Base-by-base conservation (phyloP, 2,113 vertebrate genomes). In the Myxocyprinus asiaticus region DNA sequence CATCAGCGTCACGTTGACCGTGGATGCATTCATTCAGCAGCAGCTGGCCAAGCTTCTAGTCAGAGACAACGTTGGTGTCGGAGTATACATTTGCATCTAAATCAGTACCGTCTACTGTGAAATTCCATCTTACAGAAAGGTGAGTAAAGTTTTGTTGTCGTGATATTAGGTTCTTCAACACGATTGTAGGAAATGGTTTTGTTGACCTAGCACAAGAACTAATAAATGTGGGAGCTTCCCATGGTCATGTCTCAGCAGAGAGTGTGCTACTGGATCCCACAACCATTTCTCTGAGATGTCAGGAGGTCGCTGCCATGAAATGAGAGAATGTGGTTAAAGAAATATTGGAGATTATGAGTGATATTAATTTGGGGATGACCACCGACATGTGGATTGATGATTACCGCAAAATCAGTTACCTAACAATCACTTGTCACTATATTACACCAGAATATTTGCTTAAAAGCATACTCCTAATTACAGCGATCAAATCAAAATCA, bases 401-500 rank as follows among this genome's bases (percentile, higher is more conserved):
- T n/a, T n/a, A n/a, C n/a, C n/a, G n/a, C n/a, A n/a, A n/a, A n/a
- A n/a, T n/a, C n/a, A n/a, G n/a, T n/a, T n/a, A n/a, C n/a, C n/a
- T n/a, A n/a, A n/a, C n/a, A n/a, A n/a, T n/a, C n/a, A n/a, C n/a
- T n/a, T n/a, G n/a, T n/a, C n/a, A n/a, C n/a, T n/a, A n/a, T n/a
- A n/a, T n/a, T n/a, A n/a, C n/a, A n/a, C n/a, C 42, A 12, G 61
- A 22, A 47, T 51, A 44, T 47, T 61, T 47, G 3, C 15, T 45
- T 44, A 0, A 12, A 74, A 42, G 12, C 53, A 51, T 12, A 9
- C n/a, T 12, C 7, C 79, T 81, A 8, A 81, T 17, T 67, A 43
- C 5, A 53, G 74, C 22, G 69, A 80, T 11, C 78, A 73, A 14
- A 6, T 80, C 6, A 74, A 73, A 50, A 59, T 74, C 69, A 58